Percentiles rank a stretch among this genome's conserved stretches.
Conservation (phyloP, 2,888 invertebrate genomes). For the Reticulitermes lucifugus region DNA sequence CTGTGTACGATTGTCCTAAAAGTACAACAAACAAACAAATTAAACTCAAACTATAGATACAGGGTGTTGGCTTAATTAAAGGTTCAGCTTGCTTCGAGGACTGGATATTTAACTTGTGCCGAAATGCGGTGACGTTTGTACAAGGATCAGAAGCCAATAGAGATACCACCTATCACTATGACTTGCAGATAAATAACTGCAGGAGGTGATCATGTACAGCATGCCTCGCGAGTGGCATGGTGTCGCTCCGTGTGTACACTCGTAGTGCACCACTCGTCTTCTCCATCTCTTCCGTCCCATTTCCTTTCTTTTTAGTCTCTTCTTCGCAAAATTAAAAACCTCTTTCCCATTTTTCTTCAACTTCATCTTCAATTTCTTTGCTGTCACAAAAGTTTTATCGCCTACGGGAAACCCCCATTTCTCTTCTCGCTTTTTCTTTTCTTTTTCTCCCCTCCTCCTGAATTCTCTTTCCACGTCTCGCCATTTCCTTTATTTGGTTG, state of each 20-base stretch:
- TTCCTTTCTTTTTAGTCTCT: neutral
- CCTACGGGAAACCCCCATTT: slow-evolving; percentile 41
- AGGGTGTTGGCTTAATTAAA: too few species aligned
- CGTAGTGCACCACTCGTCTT: neutral
- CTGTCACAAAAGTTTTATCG: slow-evolving; percentile 52
- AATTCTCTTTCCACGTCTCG: slow-evolving; percentile 31
- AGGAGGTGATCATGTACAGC: neutral
- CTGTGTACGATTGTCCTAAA: too few species aligned
- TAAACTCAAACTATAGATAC: too few species aligned
- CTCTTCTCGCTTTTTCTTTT: neutral
- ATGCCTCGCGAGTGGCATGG: neutral
- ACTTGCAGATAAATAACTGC: neutral
- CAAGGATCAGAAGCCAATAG: too few species aligned
- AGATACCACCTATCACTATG: too few species aligned
- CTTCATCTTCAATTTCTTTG: slow-evolving; percentile 51
- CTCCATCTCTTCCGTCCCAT: neutral
- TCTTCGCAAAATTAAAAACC: neutral
- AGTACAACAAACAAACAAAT: too few species aligned
- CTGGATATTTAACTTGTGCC: too few species aligned
- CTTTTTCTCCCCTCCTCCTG: slow-evolving; percentile 1
- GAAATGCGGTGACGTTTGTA: too few species aligned
- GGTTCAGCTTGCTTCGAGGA: too few species aligned
- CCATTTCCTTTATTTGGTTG: slow-evolving; percentile 41
- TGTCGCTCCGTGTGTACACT: neutral
- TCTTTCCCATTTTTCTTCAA: slow-evolving; percentile 47